Conservation (phyloP, 2,113 vertebrate genomes). For the Daubentonia madagascariensis region DNA sequence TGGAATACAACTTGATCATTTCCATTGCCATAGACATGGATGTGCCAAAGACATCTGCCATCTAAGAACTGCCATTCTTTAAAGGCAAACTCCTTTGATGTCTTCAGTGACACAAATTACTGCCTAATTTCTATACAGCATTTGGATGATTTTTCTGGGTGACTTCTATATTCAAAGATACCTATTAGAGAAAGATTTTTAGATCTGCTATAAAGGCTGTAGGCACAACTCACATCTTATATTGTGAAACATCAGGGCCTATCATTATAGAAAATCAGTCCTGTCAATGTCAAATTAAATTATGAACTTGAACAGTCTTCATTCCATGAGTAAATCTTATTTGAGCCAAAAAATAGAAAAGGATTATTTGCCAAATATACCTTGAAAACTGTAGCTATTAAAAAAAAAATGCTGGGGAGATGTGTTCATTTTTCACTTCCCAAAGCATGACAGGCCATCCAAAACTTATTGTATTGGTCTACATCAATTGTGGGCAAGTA, state of each 20-base stretch:
- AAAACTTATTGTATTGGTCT: not conserved
- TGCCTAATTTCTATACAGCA: not conserved
- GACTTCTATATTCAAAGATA: not conserved
- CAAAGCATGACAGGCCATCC: not conserved
- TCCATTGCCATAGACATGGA: not conserved
- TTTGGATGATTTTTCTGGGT: not conserved
- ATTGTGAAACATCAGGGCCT: not conserved
- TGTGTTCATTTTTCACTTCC: not conserved
- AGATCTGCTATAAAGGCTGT: not conserved
- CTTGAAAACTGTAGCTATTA: not conserved
- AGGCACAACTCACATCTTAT: not conserved
- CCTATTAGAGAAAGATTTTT: not conserved
- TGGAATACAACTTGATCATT: not conserved
- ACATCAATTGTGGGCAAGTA: not conserved
- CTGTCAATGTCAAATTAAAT: not conserved
- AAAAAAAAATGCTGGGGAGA: not conserved
- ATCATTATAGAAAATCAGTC: not conserved
- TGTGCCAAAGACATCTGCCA: not conserved
- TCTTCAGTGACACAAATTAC: not conserved
- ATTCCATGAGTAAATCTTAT: not conserved
- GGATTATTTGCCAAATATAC: not conserved
- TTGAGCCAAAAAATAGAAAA: not conserved
- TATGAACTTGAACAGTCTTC: not conserved
- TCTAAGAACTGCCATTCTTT: not conserved
- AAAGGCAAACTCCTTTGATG: not conserved